phyloP scores from a whole-genome alignment of 1,140 invertebrate species.

The Globodera ellingtonae region DNA sequence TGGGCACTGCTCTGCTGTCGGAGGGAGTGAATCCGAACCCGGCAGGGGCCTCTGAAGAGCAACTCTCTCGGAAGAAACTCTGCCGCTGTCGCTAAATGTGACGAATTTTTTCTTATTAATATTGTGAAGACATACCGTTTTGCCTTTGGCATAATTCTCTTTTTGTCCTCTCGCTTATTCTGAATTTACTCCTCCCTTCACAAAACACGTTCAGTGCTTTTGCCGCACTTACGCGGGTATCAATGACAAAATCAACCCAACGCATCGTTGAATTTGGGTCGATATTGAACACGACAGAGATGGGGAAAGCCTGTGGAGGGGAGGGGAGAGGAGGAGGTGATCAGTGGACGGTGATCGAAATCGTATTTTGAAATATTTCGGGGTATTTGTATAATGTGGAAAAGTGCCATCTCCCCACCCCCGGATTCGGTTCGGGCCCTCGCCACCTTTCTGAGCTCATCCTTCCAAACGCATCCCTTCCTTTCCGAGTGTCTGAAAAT shows the following conservation, averaged over 20 bases:
- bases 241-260: neutral
- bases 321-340: neutral
- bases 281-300: neutral
- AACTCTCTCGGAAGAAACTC: conserved; percentile 6
- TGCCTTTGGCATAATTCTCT: neutral
- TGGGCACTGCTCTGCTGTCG: conserved; percentile 14
- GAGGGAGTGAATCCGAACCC: neutral
- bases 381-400: no score
- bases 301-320: neutral
- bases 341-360: neutral
- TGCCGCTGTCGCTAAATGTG: neutral
- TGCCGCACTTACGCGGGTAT: neutral
- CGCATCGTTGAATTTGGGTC: neutral
- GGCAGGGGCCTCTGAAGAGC: conserved; percentile 8
- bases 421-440: no score
- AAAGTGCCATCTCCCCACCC: no score
- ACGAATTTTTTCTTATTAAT: neutral
- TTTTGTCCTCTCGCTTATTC: neutral
- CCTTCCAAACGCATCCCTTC: neutral
- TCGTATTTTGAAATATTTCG: no score
- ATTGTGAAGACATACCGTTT: neutral
- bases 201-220: neutral
- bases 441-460: neutral
- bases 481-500: neutral
- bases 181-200: neutral